A percentile compares a stretch with the other conserved stretches of the same genome.
Conservation (phyloP, 1,140 invertebrate species). For the Drosophila auraria region DNA sequence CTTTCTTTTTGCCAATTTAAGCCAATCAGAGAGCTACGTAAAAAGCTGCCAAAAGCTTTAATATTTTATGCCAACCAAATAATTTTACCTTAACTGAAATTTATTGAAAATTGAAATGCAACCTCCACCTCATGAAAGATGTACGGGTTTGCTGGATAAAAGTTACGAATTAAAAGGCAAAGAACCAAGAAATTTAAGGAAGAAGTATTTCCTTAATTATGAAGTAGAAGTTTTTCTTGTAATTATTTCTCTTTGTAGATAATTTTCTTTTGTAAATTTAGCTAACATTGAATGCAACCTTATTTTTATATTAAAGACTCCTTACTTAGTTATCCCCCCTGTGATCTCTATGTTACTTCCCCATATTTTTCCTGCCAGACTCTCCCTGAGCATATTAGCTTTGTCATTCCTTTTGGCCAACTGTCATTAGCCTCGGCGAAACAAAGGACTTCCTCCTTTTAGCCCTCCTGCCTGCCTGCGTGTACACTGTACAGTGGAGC, state of each 20-base stretch:
- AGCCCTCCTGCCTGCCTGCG: background rate
- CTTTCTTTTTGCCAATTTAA: constrained; percentile 1
- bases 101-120: constrained; percentile 19
- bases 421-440: constrained; percentile 32
- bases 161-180: too few relatives aligned
- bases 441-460: constrained; percentile 26
- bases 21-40: background rate
- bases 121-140: background rate
- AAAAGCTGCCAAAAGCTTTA: constrained; percentile 13
- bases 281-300: background rate
- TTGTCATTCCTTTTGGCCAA: constrained; percentile 6
- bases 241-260: background rate
- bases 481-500: constrained; percentile 31
- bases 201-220: too few relatives aligned
- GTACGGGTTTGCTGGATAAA: too few relatives aligned
- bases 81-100: constrained; percentile 21
- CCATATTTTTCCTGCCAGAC: background rate
- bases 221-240: too few relatives aligned
- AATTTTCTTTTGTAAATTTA: background rate
- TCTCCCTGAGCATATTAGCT: constrained; percentile 34
- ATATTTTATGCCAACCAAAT: constrained; percentile 29
- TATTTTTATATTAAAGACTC: background rate
- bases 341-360: background rate
- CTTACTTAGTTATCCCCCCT: background rate
- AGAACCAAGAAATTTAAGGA: background rate